These are phyloP conservation scores for Oncorhynchus keta DNA, from an alignment of 2,113 vertebrate species.

Conservation along the genomic window DNA sequence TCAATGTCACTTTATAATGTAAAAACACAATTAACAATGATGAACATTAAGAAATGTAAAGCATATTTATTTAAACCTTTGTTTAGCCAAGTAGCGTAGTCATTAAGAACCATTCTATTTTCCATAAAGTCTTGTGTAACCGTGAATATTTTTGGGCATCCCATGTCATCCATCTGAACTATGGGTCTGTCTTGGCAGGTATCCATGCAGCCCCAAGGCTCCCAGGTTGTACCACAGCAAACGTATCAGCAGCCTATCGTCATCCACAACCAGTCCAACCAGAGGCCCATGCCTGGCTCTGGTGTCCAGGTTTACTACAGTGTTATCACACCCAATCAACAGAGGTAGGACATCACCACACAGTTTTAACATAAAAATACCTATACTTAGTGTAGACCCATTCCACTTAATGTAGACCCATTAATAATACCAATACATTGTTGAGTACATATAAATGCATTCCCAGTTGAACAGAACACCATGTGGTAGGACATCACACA, in stretches of 20 bases:
- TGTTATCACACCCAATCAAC: constrained; percentile 81
- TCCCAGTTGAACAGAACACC: not conserved
- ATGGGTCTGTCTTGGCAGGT: constrained; percentile 67
- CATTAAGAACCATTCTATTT: no score
- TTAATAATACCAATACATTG: not conserved
- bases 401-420: not conserved
- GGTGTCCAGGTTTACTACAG: constrained; percentile 88
- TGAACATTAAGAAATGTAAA: no score
- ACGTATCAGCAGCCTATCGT: constrained; percentile 84
- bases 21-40: no score
- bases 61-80: no score
- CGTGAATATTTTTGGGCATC: no score
- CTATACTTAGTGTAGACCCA: not conserved
- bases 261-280: constrained; percentile 80
- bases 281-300: constrained; percentile 73
- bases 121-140: no score
- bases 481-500: not conserved
- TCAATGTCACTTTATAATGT: not conserved
- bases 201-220: constrained; percentile 81
- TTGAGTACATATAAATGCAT: not conserved
- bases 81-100: no score
- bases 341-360: constrained; percentile 70
- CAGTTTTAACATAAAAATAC: not conserved
- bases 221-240: constrained; percentile 83
- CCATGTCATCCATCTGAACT: no score